Evolutionary conservation across 2,113 vertebrate genomes (phyloP), one percentile per base, ranked within the genome.

Genomic region (Leucoraja erinaceus): DNA sequence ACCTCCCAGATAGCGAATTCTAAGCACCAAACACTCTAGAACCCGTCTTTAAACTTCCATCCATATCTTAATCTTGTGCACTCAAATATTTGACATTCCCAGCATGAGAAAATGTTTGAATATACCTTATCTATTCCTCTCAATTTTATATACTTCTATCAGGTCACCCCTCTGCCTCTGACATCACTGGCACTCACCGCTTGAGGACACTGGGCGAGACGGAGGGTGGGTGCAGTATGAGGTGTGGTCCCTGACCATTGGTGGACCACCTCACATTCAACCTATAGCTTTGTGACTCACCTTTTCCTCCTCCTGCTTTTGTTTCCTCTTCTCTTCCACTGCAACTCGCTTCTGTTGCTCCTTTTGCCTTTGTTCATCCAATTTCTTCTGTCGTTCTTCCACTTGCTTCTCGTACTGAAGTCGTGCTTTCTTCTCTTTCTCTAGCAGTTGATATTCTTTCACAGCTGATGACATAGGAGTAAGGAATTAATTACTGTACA

Each of bases 241-340:
- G 56, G 38, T 33, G 7, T 79, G 74, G 18, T 72, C 5, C 70
- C 18, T 22, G 18, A 20, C 70, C 70, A 20, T 20, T 20, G 14
- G 5, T 0, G 18, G 70, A 72, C 70, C 22, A 72, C 16, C 66
- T 72, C 14, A 16, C 70, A 72, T 72, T 66, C 12, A 14, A 66
- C 63, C 63, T 47, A 10, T 2, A 47, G 3, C n/a, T n/a, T 14
- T 76, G 10, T 22, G 11, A 38, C 90, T 72, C 12, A 99, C 99
- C 97, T 97, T 98, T 94, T 99, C 98, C 94, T 98, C 98, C 72
- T 97, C 97, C 92, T 97, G 95, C 94, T 98, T 98, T 93, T 97
- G 97, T 94, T 97, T 99, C 94, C 99, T 97, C 94, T 98, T 99
- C 94, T 98, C 97, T 95, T 99, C 98, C 72, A 96, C 98, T 2